Evolutionary conservation across 92 coral and sea anemone genomes (phyloP).

Genomic region (Umimayanthus kanabou): DNA sequence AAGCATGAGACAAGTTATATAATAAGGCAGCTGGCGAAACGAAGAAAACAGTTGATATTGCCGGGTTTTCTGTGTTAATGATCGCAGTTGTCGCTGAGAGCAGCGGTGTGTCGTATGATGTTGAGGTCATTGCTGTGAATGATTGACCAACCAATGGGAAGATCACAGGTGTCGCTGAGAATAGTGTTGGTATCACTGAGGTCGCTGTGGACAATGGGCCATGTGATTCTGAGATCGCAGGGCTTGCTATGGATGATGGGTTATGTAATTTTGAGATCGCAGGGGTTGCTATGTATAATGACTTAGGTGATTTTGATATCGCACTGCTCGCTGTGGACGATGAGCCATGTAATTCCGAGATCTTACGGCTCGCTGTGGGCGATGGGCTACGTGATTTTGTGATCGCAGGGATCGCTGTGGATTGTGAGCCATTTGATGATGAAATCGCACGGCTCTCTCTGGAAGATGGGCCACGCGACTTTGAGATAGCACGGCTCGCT

Average conservation of each 20-base stretch:
- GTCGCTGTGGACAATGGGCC: background rate
- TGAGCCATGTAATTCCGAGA: background rate
- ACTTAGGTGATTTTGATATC: background rate
- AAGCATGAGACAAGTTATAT: background rate
- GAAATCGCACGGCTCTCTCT: background rate
- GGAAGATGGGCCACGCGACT: background rate
- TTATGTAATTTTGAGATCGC: background rate
- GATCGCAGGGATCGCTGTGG: background rate
- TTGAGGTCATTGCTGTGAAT: background rate
- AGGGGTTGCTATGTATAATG: background rate
- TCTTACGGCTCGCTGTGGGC: background rate
- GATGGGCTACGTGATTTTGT: background rate
- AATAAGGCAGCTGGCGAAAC: background rate
- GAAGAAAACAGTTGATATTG: background rate
- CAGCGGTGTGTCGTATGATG: background rate
- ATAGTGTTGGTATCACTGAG: background rate
- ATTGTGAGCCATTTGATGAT: background rate
- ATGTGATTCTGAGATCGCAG: background rate
- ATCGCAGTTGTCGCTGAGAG: background rate
- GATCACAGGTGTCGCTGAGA: background rate
- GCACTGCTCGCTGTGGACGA: background rate
- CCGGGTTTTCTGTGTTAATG: background rate
- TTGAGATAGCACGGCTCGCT: background rate
- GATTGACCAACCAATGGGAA: background rate
- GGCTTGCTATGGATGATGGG: background rate